Evolutionary conservation across 1,140 invertebrate species (phyloP).

Genomic region (Melitaea cinxia): DNA sequence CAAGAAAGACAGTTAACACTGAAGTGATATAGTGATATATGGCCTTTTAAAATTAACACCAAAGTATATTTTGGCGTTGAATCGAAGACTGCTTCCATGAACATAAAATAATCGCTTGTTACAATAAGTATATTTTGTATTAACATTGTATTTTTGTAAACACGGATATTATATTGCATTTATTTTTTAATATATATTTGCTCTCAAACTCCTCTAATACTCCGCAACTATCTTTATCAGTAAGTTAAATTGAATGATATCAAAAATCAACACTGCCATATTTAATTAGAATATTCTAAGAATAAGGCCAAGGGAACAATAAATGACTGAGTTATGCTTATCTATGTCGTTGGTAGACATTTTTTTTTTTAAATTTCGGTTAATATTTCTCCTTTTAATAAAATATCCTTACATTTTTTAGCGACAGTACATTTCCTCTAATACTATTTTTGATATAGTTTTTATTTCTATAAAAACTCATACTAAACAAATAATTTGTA

Average conservation of each 20-base stretch:
- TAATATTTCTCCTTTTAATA: too few relatives aligned
- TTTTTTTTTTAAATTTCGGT: too few relatives aligned
- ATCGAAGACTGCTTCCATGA: conserved; percentile 52
- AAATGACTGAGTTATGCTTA: conserved; percentile 8
- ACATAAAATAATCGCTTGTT: conserved; percentile 20
- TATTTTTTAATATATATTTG: conserved; percentile 33
- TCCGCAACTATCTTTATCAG: conserved; percentile 11
- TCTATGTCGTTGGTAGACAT: neutral
- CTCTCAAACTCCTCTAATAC: conserved; percentile 28
- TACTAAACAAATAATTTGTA: neutral
- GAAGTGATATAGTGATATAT: conserved; percentile 42
- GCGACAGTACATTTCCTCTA: neutral
- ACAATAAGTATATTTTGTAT: conserved; percentile 8
- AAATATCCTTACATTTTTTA: too few relatives aligned
- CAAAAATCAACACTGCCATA: conserved; percentile 44
- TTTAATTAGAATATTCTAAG: conserved; percentile 50
- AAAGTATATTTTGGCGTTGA: conserved; percentile 45
- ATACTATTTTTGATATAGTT: neutral
- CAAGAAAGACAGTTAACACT: conserved; percentile 8
- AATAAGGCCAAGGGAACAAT: conserved; percentile 59
- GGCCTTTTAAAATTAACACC: conserved; percentile 37
- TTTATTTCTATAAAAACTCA: neutral
- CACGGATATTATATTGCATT: conserved; percentile 37
- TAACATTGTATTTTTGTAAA: conserved; percentile 28
- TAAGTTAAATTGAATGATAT: neutral